These are phyloP conservation scores for Serrognathus titanus DNA, from an alignment of 2,888 invertebrate genomes.

Conservation along the genomic window DNA sequence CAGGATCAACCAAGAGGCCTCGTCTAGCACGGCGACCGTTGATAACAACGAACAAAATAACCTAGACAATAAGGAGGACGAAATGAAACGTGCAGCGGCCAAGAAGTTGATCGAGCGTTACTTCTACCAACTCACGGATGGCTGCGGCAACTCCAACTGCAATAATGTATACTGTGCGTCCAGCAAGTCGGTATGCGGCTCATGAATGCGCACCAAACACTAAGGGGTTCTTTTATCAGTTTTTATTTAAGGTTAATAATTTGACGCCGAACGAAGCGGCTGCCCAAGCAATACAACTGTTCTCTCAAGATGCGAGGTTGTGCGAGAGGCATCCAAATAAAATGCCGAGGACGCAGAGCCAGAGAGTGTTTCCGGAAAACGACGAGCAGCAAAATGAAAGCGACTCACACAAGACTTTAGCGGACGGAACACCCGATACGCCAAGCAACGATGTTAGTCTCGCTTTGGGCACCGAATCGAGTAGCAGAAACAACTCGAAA, in stretches of 20 bases:
- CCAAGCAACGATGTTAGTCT: slow-evolving; percentile 37
- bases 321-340: slow-evolving; percentile 75
- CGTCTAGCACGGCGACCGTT: slow-evolving; percentile 39
- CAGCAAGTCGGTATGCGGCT: slow-evolving; percentile 69
- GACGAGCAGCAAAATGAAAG: neutral
- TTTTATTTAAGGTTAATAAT: slow-evolving; percentile 57
- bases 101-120: slow-evolving; percentile 87
- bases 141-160: slow-evolving; percentile 87
- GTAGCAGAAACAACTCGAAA: slow-evolving; percentile 26
- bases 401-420: slow-evolving; percentile 12
- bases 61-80: slow-evolving; percentile 51
- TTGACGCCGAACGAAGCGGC: slow-evolving; percentile 88
- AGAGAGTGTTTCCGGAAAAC: slow-evolving; percentile 16
- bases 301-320: slow-evolving; percentile 77
- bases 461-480: slow-evolving; percentile 30
- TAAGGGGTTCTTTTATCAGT: slow-evolving; percentile 5
- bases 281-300: slow-evolving; percentile 81
- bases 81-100: slow-evolving; percentile 73
- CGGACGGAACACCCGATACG: slow-evolving; percentile 18
- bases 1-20: slow-evolving; percentile 48
- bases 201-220: neutral
- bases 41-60: slow-evolving; percentile 30
- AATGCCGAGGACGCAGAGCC: slow-evolving; percentile 60
- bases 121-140: slow-evolving; percentile 88
- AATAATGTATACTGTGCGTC: slow-evolving; percentile 87